A percentile compares a stretch with the other conserved stretches of the same genome.
phyloP scores from a whole-genome alignment of 2,797 vertebrate species.

The Crocodylus rhombifer region DNA sequence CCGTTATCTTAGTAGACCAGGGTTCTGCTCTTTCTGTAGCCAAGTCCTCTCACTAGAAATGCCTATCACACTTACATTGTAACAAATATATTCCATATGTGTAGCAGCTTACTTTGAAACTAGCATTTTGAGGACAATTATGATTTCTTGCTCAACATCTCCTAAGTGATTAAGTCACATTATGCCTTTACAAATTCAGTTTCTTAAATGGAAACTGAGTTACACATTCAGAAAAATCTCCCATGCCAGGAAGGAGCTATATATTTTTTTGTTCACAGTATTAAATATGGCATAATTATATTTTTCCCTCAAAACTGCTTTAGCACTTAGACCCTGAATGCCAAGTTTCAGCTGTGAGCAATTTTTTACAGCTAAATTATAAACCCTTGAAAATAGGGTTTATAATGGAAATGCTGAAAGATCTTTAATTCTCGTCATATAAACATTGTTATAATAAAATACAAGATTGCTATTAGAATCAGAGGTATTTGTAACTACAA shows the following conservation, averaged over 20 bases:
- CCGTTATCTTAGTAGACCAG: not conserved
- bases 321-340: constrained; percentile 52
- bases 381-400: constrained; percentile 29
- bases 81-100: not conserved
- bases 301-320: constrained; percentile 53
- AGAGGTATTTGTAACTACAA: constrained; percentile 14
- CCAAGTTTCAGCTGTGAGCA: constrained; percentile 40
- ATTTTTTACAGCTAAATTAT: constrained; percentile 34
- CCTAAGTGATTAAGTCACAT: not conserved
- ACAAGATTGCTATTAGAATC: not conserved
- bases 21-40: not conserved
- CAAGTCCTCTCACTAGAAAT: not conserved
- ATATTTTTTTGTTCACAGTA: constrained; percentile 37
- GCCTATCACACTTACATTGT: not conserved
- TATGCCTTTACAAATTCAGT: not conserved
- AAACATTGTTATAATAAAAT: constrained; percentile 43
- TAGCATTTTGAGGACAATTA: not conserved
- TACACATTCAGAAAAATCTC: not conserved
- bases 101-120: not conserved
- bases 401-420: constrained; percentile 23
- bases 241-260: not conserved
- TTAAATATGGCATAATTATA: constrained; percentile 45
- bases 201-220: constrained; percentile 28
- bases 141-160: not conserved
- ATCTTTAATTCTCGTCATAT: constrained; percentile 32